These are phyloP conservation scores for Tupaia tana DNA, from an alignment of 2,113 vertebrate genomes.

Conservation along the genomic window DNA sequence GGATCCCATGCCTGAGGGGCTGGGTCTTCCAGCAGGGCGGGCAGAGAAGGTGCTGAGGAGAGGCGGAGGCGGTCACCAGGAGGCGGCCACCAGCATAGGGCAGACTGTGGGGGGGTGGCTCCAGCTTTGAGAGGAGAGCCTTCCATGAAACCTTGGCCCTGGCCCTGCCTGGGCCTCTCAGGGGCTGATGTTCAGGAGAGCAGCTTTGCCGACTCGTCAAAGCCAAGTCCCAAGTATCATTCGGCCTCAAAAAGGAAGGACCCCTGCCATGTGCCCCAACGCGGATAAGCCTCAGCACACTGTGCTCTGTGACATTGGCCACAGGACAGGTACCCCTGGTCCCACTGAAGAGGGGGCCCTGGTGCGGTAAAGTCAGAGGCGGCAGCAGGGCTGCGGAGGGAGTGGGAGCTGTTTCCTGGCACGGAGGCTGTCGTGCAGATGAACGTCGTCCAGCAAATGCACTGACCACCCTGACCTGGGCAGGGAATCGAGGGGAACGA, in stretches of 20 bases:
- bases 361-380: neutral
- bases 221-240: neutral
- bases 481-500: too few relatives aligned
- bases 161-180: neutral
- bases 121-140: neutral
- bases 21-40: neutral
- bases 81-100: too few relatives aligned
- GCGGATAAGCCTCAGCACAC: neutral
- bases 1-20: neutral
- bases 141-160: too few relatives aligned
- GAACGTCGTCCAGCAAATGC: neutral
- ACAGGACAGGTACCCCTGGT: too few relatives aligned
- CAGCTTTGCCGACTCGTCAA: neutral
- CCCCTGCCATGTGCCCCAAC: too few relatives aligned
- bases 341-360: too few relatives aligned
- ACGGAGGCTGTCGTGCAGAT: neutral
- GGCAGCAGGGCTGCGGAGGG: neutral
- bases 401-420: too few relatives aligned
- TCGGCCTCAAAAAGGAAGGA: neutral
- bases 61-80: too few relatives aligned
- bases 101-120: too few relatives aligned
- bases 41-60: neutral
- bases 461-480: rapidly evolving
- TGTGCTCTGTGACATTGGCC: neutral
- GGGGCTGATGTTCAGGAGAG: neutral